A percentile compares a stretch with the other conserved stretches of the same genome.
These are phyloP conservation scores for Acrossocheilus fasciatus DNA, from an alignment of 2,797 vertebrate species.

Conservation along the genomic window DNA sequence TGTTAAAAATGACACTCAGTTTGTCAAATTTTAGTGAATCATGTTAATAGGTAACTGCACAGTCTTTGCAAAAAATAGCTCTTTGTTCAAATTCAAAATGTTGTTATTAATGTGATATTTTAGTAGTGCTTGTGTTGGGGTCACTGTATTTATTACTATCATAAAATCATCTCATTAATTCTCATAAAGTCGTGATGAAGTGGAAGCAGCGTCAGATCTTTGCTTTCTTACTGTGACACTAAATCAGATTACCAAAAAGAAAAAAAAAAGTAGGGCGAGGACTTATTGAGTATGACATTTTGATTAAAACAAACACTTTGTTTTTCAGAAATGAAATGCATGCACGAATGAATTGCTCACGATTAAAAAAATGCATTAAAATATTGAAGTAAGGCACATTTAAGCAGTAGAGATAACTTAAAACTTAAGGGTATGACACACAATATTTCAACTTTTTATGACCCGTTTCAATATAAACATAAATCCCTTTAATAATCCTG, in stretches of 20 bases:
- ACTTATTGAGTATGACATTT: background rate
- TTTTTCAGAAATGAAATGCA: background rate
- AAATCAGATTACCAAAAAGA: background rate
- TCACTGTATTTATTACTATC: background rate
- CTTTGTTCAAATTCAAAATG: background rate
- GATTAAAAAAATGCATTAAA: background rate
- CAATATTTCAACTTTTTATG: background rate
- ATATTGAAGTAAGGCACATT: background rate
- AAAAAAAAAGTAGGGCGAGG: background rate
- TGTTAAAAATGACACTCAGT: background rate
- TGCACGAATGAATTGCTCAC: background rate
- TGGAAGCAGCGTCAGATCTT: background rate
- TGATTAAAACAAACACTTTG: background rate
- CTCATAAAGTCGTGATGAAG: background rate
- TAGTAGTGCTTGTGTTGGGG: background rate
- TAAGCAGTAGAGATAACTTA: background rate
- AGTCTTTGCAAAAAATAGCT: background rate
- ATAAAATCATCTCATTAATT: background rate
- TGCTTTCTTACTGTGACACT: background rate
- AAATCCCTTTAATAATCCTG: constrained; percentile 7
- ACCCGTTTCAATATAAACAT: background rate
- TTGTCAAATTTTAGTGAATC: background rate
- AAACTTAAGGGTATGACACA: background rate
- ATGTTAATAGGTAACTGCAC: background rate
- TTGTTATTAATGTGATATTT: background rate